A percentile compares a stretch with the other conserved stretches of the same genome.
These are phyloP conservation scores for Microhierax caerulescens DNA, from an alignment of 2,797 vertebrate genomes.

Conservation along the genomic window DNA sequence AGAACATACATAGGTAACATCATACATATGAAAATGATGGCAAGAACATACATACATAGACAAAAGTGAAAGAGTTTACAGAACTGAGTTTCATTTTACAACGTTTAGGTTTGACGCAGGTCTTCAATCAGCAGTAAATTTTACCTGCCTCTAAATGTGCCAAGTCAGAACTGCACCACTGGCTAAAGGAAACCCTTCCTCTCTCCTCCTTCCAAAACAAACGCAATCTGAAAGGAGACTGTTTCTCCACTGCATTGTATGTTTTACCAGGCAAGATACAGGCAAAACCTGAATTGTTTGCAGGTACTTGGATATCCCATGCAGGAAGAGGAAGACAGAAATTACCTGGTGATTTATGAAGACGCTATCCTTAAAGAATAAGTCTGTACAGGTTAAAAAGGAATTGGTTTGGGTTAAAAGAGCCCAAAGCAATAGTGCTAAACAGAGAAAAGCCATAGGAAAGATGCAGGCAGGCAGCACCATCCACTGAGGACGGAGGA, in stretches of 20 bases:
- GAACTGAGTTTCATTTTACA: not conserved
- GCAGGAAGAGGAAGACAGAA: not conserved
- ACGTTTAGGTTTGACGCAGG: not conserved
- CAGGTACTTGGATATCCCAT: not conserved
- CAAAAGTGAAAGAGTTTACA: not conserved
- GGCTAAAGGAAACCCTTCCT: not conserved
- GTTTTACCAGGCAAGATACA: not conserved
- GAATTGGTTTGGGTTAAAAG: not conserved
- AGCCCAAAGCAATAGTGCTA: not conserved
- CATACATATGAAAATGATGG: too few species aligned
- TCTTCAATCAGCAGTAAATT: not conserved
- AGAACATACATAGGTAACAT: not conserved
- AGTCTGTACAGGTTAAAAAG: not conserved
- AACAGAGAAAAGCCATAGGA: not conserved
- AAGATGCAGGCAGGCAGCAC: not conserved
- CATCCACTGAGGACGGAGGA: not conserved
- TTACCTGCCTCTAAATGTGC: not conserved
- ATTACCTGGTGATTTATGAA: not conserved
- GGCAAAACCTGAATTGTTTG: not conserved
- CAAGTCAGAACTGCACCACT: not conserved
- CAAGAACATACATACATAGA: not conserved
- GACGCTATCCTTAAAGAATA: not conserved
- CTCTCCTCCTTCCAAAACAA: not conserved
- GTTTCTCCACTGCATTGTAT: not conserved
- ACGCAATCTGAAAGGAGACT: not conserved